Evolutionary conservation across 2,797 vertebrate genomes (phyloP).

Genomic region (Rhynchonycteris naso): DNA sequence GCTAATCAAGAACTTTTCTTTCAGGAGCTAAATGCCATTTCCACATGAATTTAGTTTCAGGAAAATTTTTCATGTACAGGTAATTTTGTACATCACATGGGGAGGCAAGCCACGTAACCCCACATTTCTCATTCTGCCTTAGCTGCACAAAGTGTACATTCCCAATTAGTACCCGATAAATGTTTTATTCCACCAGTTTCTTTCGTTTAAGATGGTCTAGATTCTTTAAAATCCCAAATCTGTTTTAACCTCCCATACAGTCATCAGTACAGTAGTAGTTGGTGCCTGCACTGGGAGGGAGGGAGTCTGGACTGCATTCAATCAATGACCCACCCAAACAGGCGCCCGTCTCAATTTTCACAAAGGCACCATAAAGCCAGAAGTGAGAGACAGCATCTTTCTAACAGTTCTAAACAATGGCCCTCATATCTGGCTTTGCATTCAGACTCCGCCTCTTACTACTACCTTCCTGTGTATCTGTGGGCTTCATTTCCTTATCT

Average conservation of each 20-base stretch:
- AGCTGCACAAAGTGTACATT: slow-evolving; percentile 13
- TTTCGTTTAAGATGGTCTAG: background rate
- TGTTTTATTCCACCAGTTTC: background rate
- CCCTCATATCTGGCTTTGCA: too few relatives aligned
- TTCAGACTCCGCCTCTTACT: too few relatives aligned
- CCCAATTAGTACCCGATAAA: background rate
- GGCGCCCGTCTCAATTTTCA: background rate
- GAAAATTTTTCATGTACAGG: background rate
- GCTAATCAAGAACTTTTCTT: background rate
- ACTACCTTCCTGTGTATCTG: too few relatives aligned
- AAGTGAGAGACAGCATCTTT: too few relatives aligned
- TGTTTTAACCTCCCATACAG: background rate
- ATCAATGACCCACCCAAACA: too few relatives aligned
- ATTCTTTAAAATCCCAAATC: background rate
- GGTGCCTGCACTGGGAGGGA: background rate
- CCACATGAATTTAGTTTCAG: background rate
- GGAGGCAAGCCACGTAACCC: background rate
- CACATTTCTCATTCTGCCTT: background rate
- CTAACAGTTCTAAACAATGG: too few relatives aligned
- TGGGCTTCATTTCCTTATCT: too few relatives aligned
- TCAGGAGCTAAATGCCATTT: background rate
- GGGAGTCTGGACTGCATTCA: too few relatives aligned
- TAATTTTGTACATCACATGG: background rate
- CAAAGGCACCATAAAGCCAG: background rate
- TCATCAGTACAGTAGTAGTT: background rate